Evolutionary conservation across 30 jellyfish, hydroid and myxozoan genomes (phyloP), one percentile per base, ranked within the genome.

Genomic region (Aurelia aurita): DNA sequence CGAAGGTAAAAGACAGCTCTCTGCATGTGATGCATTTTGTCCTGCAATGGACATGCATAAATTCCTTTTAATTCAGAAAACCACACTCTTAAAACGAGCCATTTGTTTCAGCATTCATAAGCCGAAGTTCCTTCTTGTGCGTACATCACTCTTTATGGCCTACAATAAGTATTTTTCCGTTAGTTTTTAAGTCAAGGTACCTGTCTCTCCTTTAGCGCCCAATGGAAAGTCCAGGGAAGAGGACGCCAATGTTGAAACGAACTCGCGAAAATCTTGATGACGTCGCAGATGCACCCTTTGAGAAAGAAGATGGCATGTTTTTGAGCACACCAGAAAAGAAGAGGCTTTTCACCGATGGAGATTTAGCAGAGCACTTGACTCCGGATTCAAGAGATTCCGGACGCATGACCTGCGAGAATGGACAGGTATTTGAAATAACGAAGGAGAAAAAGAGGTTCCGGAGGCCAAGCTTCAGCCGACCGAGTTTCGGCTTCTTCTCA

Each of bases 401-500:
- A 13, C 83, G 54, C 19, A 3, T 51, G 31, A 19, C 76, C 10
- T 19, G 29, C 47, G 88, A 69, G n/a, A 74, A 69, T 58, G 81
- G 34, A 34, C 80, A 59, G 5, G 49, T 32, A 21, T 43, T 45
- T 27, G 93, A 83, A 35, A 49, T 68, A 21, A 75, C 77, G 16
- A 83, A 83, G 23, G 72, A 83, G 73, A 58, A 83, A 26, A 57
- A 59, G 57, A 43, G 93, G 26, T 83, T 83, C 46, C 93, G 93
- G 18, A 74, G 93, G 35, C 93, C 93, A 51, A 83, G 93, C 32
- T 83, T 83, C 35, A 74, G 87, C 45, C 74, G 93, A 5, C 93
- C 93, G 54, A 83, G 93, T 20, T 71, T 83, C 35, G 93, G 93
- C 44, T 83, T 83, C 35, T 83, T 83, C 61, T 70, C 93, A 15